Base-by-base conservation (phyloP, 2,113 vertebrate species). In the human region DNA sequence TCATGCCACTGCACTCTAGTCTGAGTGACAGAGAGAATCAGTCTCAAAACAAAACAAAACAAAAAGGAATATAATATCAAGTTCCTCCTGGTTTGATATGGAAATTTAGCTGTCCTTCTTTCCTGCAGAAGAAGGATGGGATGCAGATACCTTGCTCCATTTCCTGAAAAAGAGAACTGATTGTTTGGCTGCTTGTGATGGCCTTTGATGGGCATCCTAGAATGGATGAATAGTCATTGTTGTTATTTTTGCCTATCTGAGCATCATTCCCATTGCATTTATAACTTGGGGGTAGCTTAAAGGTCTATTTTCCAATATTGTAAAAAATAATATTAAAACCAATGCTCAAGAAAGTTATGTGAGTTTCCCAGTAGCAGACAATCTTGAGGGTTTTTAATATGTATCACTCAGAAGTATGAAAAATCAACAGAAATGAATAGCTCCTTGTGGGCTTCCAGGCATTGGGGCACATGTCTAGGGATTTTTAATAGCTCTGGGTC, bases 241-340 rank as follows among this genome's bases (percentile, higher is more conserved):
- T 75, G 20, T 6, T n/a, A 22, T 59, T 48, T 78, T n/a, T 80
- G 40, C 12, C 64, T 10, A 86, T 6, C 3, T 32, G 30, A 72
- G 4, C 92, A 90, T 88, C 40, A 43, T 86, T 93, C 14, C 52
- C 12, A 55, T 87, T 90, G 30, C 12, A 23, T 88, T 96, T 93
- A 59, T 88, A 79, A 68, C 25, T 72, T 25, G 59, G 50, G 90
- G 23, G 35, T 57, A 78, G 75, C 27, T 94, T 90, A 82, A 61
- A 78, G 27, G 32, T 82, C 73, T 93, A 35, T 57, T 96, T 90
- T 95, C 45, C 27, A 88, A 82, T 48, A 92, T 70, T 86, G 89
- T 18, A 55, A 81, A 96, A 32, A 43, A 45, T 38, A 68, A 68
- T 76, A 57, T 48, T 90, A 82, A 92, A 84, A 45, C 32, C 40